These are phyloP conservation scores for Dipodomys stephensi DNA, from an alignment of 2,113 vertebrate genomes.

Conservation along the genomic window DNA sequence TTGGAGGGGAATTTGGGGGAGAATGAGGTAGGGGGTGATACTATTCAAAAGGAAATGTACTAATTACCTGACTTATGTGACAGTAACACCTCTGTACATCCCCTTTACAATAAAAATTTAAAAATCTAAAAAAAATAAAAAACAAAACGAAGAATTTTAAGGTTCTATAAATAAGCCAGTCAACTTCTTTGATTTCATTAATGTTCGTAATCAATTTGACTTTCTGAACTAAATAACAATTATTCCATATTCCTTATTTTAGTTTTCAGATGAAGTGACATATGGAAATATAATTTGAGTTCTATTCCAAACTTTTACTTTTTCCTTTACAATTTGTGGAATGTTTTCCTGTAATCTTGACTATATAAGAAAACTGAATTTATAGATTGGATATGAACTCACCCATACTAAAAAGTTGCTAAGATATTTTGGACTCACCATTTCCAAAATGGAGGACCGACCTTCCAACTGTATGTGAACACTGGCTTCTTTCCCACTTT, in stretches of 20 bases:
- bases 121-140: too few relatives aligned
- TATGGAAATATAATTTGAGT: background rate
- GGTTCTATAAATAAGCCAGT: background rate
- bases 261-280: background rate
- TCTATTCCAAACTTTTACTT: background rate
- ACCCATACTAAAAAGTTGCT: background rate
- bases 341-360: background rate
- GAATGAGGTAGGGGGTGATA: too few relatives aligned
- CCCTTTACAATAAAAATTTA: too few relatives aligned
- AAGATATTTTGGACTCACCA: slow-evolving; percentile 81
- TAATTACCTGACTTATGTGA: too few relatives aligned
- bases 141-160: background rate
- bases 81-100: too few relatives aligned
- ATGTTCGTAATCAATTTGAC: background rate
- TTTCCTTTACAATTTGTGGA: background rate
- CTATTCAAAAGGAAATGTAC: too few relatives aligned
- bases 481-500: slow-evolving; percentile 90
- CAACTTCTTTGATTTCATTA: slow-evolving; percentile 2
- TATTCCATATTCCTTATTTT: background rate
- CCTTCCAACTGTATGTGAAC: slow-evolving; percentile 91
- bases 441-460: slow-evolving; percentile 90
- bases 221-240: slow-evolving; percentile 16
- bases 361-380: background rate
- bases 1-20: too few relatives aligned
- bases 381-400: background rate